These are phyloP conservation scores for Harpagus bidentatus DNA, from an alignment of 2,113 vertebrate species.

Conservation along the genomic window DNA sequence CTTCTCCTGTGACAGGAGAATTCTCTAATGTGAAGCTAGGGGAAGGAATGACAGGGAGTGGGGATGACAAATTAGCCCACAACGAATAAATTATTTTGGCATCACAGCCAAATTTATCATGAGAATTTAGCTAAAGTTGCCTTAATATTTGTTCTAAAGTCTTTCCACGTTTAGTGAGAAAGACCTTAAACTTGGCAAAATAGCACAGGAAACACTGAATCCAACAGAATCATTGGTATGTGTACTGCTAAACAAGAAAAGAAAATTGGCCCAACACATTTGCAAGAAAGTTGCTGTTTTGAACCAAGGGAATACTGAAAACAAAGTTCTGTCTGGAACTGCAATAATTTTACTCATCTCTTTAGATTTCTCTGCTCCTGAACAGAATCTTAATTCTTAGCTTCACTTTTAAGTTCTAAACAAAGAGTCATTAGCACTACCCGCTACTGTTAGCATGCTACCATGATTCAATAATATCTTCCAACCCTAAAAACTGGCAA, in stretches of 20 bases:
- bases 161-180: neutral
- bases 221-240: neutral
- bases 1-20: neutral
- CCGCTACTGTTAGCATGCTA: neutral
- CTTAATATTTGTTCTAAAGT: neutral
- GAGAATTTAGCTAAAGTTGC: neutral
- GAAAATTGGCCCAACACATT: neutral
- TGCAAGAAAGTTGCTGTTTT: neutral
- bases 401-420: neutral
- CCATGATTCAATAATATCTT: neutral
- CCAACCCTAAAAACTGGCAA: neutral
- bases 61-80: neutral
- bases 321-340: neutral
- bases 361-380: neutral
- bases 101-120: neutral
- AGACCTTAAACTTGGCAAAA: constrained; percentile 9
- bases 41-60: neutral
- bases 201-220: neutral
- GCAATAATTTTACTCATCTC: neutral
- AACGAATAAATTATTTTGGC: neutral
- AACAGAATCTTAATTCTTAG: neutral
- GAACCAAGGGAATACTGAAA: neutral
- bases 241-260: neutral
- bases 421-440: neutral
- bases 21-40: neutral